These are phyloP conservation scores for Hecatera dysodea DNA, from an alignment of 2,888 invertebrate genomes.

Conservation along the genomic window DNA sequence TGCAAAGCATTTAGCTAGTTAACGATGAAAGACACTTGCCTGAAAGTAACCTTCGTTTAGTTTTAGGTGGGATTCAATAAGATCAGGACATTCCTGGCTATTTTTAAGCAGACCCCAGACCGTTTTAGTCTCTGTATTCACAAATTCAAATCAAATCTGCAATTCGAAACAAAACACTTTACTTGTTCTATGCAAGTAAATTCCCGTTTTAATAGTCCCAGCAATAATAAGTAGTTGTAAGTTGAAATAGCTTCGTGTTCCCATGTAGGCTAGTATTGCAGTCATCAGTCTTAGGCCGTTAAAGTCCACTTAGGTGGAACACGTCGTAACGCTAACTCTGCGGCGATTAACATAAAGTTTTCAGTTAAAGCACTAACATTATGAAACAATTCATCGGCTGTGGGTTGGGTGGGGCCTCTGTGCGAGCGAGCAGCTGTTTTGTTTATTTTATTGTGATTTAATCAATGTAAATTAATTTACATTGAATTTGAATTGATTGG, in stretches of 20 bases:
- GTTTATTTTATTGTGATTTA: too few species aligned
- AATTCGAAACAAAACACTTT: too few species aligned
- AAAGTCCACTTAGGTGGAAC: constrained; percentile 65
- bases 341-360: constrained; percentile 72
- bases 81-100: too few species aligned
- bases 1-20: too few species aligned
- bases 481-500: too few species aligned
- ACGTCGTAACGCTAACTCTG: constrained; percentile 62
- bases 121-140: too few species aligned
- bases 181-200: background rate
- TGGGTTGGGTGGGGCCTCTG: constrained; percentile 25
- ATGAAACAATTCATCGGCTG: constrained; percentile 71
- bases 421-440: background rate
- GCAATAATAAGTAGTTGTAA: constrained; percentile 11
- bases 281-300: constrained; percentile 63
- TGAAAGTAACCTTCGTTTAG: too few species aligned
- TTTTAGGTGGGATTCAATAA: too few species aligned
- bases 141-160: too few species aligned
- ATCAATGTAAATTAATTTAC: background rate
- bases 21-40: too few species aligned
- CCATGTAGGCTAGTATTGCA: constrained; percentile 41
- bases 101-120: too few species aligned
- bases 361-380: constrained; percentile 69
- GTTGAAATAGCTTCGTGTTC: constrained; percentile 17
- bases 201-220: background rate